These are phyloP conservation scores for Corydoras maculifer DNA, from an alignment of 2,113 vertebrate genomes.

Conservation along the genomic window DNA sequence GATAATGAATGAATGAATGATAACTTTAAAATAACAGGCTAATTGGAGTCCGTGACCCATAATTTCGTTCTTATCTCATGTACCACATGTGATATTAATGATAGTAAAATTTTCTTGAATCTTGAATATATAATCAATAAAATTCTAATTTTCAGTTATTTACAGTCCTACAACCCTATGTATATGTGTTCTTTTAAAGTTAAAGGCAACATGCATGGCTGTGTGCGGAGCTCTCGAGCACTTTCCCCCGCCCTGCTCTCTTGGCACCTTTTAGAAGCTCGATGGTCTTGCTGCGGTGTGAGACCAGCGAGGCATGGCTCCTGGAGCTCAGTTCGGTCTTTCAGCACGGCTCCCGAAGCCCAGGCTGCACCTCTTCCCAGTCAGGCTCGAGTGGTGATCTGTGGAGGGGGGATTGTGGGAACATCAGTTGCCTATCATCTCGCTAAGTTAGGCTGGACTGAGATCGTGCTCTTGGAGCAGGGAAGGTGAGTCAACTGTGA, in stretches of 20 bases:
- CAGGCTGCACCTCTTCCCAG: conserved; percentile 65
- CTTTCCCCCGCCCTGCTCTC: conserved; percentile 67
- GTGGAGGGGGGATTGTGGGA: conserved; percentile 88
- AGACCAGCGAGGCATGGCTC: conserved; percentile 52
- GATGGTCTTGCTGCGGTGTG: conserved; percentile 45
- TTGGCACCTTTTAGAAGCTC: conserved; percentile 57
- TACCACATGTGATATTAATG: too few relatives aligned
- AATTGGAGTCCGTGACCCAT: too few relatives aligned
- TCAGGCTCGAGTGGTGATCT: conserved; percentile 86
- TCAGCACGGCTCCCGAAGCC: conserved; percentile 54
- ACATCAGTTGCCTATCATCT: conserved; percentile 94
- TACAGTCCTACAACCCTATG: neutral
- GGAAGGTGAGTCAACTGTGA: conserved; percentile 75
- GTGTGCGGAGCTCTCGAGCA: conserved; percentile 58
- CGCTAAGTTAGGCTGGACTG: conserved; percentile 89
- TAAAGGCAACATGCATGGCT: conserved; percentile 59
- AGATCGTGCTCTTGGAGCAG: conserved; percentile 88
- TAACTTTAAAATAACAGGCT: too few relatives aligned
- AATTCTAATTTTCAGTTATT: too few relatives aligned
- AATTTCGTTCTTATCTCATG: too few relatives aligned
- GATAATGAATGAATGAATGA: too few relatives aligned
- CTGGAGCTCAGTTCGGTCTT: conserved; percentile 40
- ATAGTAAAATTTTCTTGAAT: too few relatives aligned
- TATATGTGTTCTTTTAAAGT: conserved; percentile 2
- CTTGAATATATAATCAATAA: too few relatives aligned